Base-by-base conservation (phyloP, 2,888 invertebrate species). In the Meandrusa payeni region DNA sequence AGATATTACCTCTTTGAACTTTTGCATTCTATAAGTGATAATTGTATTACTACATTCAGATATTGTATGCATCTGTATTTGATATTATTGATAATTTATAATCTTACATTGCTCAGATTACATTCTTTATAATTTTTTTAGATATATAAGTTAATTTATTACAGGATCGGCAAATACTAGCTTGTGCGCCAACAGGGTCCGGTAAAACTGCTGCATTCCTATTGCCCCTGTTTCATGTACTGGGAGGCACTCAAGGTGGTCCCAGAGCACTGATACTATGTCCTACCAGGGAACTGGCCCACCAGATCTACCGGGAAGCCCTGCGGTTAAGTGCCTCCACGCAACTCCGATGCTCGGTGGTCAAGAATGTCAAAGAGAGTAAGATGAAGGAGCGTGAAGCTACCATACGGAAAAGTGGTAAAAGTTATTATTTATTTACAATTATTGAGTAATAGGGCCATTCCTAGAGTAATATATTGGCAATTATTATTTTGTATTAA, bases 121-220 rank as follows among this genome's bases (percentile, higher is more conserved):
- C 7, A 3, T 9, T 15, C 32, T 48, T 47, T n/a, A 19, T 17
- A 4, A 28, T 15, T n/a, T 10, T 46, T n/a, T n/a, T n/a, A n/a
- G n/a, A n/a, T n/a, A n/a, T n/a, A n/a, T n/a, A n/a, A n/a, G n/a
- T n/a, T n/a, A n/a, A n/a, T 2, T 23, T 10, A 3, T 27, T 27
- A 27, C 59, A 94, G 91, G 91, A 91, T 26, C 90, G 96, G 34
- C 95, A 97, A 69, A 78, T 98, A 19, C 89, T 99, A 60, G 97
- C 97, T 0, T 97, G 97, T 73, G 99, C 99, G 0, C 98, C 98
- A 0, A 99, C 99, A 0, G 99, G 99, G 1, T 98, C 97, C 0
- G 99, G 99, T 4, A 99, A 99, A 85, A 99, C 99, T 0, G 94
- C 96, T 1, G 97, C 98, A 0, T 99, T 98, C 78, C 88, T 98